These are phyloP conservation scores for Notechis scutatus DNA, from an alignment of 2,113 vertebrate species.

Conservation along the genomic window DNA sequence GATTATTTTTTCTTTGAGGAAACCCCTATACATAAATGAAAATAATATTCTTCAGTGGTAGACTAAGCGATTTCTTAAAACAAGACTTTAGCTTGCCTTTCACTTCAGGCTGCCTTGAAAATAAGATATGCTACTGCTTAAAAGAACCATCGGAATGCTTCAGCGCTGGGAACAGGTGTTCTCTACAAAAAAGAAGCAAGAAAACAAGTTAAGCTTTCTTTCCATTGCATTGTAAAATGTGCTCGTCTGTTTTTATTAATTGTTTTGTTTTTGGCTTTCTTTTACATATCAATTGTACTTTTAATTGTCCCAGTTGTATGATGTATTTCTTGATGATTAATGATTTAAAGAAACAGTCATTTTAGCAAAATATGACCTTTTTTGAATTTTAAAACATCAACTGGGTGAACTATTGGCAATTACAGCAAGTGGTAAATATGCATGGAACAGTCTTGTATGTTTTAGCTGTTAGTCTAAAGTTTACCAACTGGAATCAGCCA, in stretches of 20 bases:
- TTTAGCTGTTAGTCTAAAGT: not conserved
- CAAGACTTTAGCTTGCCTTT: constrained; percentile 85
- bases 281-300: constrained; percentile 62
- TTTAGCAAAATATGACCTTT: not conserved
- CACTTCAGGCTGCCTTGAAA: constrained; percentile 79
- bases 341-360: constrained; percentile 39
- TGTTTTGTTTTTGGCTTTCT: constrained; percentile 54
- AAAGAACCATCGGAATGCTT: constrained; percentile 99
- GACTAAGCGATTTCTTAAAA: constrained; percentile 85
- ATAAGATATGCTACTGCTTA: constrained; percentile 80
- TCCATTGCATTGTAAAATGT: constrained; percentile 61
- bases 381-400: not conserved
- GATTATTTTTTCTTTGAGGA: constrained; percentile 70
- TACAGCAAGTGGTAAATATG: rapidly evolving
- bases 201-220: constrained; percentile 80
- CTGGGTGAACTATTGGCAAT: not conserved
- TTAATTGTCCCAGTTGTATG: constrained; percentile 48
- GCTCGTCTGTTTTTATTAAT: constrained; percentile 57
- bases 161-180: constrained; percentile 93
- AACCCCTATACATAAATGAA: constrained; percentile 81
- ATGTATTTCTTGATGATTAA: constrained; percentile 28
- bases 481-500: not conserved
- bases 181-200: constrained; percentile 86
- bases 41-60: constrained; percentile 81
- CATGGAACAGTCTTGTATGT: rapidly evolving